Percentiles rank a stretch among this genome's conserved stretches.
Evolutionary conservation across 2,113 vertebrate genomes (phyloP).

Genomic region (Alaudala cheleensis): DNA sequence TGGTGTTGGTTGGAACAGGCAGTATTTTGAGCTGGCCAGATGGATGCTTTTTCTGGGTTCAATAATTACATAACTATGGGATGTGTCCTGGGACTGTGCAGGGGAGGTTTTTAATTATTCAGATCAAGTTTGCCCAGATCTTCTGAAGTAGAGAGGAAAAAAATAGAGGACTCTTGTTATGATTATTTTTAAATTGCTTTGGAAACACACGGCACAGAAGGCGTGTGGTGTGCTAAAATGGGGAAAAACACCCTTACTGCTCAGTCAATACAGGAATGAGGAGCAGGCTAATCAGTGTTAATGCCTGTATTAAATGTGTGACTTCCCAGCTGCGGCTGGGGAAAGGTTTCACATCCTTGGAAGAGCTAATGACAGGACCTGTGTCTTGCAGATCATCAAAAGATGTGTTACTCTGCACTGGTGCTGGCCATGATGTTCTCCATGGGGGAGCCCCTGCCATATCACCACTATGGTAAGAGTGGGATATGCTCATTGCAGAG

Average conservation of each 20-base stretch:
- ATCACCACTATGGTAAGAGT: conserved; percentile 93
- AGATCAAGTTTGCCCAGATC: conserved; percentile 1
- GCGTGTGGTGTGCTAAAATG: neutral
- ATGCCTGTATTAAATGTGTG: neutral
- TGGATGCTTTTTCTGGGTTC: conserved; percentile 63
- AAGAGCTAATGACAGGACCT: neutral
- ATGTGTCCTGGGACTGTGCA: conserved; percentile 42
- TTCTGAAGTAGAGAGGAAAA: neutral
- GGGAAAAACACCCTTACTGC: neutral
- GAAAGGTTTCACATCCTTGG: neutral
- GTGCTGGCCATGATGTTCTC: conserved; percentile 97
- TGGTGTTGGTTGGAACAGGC: conserved; percentile 32
- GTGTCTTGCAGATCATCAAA: conserved; percentile 89
- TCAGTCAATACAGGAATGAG: neutral
- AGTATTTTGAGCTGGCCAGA: conserved; percentile 44
- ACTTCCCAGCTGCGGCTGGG: neutral
- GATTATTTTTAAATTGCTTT: conserved; percentile 44
- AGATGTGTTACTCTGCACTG: conserved; percentile 95
- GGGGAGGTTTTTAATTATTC: conserved; percentile 47
- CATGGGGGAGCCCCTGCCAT: conserved; percentile 95
- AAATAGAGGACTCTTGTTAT: neutral
- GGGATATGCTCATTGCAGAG: neutral
- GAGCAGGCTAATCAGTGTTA: neutral
- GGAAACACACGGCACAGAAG: neutral
- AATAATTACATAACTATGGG: conserved; percentile 36